A percentile compares a stretch with the other conserved stretches of the same genome.
These are phyloP conservation scores for Onychostruthus taczanowskii DNA, from an alignment of 2,113 vertebrate species.

Conservation along the genomic window DNA sequence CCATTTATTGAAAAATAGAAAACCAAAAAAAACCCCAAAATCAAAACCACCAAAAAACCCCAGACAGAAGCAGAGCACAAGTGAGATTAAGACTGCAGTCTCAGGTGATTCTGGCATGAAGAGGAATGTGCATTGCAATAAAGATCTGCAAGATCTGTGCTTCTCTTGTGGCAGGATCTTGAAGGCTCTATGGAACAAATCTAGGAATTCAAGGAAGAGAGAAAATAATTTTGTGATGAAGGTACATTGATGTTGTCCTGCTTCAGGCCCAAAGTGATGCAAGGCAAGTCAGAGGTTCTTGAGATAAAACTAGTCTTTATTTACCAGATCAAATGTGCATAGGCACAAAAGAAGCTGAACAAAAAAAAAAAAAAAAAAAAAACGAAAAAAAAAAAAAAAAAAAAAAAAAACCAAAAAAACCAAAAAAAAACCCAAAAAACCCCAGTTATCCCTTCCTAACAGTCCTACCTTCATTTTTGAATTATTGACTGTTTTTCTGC, in stretches of 20 bases:
- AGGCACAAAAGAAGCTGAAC: neutral
- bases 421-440: no score
- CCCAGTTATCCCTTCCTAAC: neutral
- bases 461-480: neutral
- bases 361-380: neutral
- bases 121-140: fast-evolving
- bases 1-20: neutral
- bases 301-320: neutral
- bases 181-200: neutral
- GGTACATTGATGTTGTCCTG: neutral
- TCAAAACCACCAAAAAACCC: neutral
- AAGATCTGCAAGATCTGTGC: neutral
- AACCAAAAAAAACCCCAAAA: neutral
- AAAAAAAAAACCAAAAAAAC: no score
- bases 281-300: neutral
- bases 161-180: neutral
- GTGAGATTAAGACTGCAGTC: neutral
- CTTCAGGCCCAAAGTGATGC: neutral
- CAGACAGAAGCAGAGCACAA: neutral
- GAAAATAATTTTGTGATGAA: neutral
- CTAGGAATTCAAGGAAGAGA: neutral
- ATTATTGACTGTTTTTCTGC: neutral
- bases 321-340: neutral
- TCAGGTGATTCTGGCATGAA: neutral
- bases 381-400: neutral